Conservation (phyloP, 2,113 vertebrate genomes). For the Cyprinodon variegatus region DNA sequence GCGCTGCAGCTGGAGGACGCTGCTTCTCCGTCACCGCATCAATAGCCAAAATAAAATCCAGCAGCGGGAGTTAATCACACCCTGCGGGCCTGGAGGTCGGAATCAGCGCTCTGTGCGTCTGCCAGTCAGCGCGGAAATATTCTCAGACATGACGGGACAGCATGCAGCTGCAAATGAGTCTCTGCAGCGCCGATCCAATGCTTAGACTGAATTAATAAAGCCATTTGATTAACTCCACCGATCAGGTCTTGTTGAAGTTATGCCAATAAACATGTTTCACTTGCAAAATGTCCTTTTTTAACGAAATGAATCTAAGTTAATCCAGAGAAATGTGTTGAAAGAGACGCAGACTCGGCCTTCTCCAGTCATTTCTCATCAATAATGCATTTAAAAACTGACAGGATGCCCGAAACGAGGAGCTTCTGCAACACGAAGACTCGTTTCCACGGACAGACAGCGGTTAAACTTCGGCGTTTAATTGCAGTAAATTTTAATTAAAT, state of each 20-base stretch:
- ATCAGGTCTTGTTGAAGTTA: neutral
- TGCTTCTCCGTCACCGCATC: constrained; percentile 35
- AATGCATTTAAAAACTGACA: constrained; percentile 79
- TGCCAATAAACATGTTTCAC: neutral
- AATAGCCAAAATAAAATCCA: constrained; percentile 34
- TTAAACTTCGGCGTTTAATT: constrained; percentile 80
- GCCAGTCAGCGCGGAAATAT: constrained; percentile 26
- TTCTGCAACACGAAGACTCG: constrained; percentile 67
- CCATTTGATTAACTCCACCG: neutral
- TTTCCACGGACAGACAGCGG: constrained; percentile 72
- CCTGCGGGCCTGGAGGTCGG: constrained; percentile 43
- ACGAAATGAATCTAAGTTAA: constrained; percentile 43
- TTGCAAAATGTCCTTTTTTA: neutral
- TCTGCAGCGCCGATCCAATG: neutral
- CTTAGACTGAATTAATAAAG: neutral
- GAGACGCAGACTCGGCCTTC: constrained; percentile 69
- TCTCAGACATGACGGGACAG: neutral
- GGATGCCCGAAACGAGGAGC: constrained; percentile 74
- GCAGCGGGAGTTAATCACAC: constrained; percentile 30
- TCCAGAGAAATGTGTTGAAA: constrained; percentile 79
- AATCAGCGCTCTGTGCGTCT: constrained; percentile 7
- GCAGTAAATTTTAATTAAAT: constrained; percentile 81
- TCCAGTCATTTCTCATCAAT: constrained; percentile 82
- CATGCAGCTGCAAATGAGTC: neutral
- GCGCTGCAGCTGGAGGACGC: constrained; percentile 5